A percentile compares a stretch with the other conserved stretches of the same genome.
Evolutionary conservation across 1,140 invertebrate species (phyloP).

Genomic region (Leptopilina clavipes): DNA sequence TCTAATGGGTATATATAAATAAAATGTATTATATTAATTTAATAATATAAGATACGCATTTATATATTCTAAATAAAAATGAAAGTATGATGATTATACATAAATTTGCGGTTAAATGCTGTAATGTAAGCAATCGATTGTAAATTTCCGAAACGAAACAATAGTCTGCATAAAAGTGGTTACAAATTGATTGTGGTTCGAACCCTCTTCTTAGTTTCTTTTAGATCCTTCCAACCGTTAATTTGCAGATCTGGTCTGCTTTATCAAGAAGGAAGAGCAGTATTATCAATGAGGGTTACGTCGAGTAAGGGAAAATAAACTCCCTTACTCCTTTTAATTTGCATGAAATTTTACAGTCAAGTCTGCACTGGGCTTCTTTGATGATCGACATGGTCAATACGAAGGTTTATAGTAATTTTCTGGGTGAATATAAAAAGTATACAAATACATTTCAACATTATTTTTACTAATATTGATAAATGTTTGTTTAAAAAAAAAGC

Average conservation of each 20-base stretch:
- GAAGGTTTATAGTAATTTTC: not conserved
- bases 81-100: too few relatives aligned
- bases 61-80: too few relatives aligned
- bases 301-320: constrained; percentile 58
- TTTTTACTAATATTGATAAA: not conserved
- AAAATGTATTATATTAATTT: too few relatives aligned
- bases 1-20: too few relatives aligned
- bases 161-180: constrained; percentile 35
- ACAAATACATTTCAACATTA: not conserved
- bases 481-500: too few relatives aligned
- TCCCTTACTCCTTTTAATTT: constrained; percentile 60
- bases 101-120: too few relatives aligned
- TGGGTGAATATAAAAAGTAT: too few relatives aligned
- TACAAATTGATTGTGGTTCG: constrained; percentile 35
- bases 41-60: too few relatives aligned
- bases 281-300: constrained; percentile 50
- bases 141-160: constrained; percentile 33
- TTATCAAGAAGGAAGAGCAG: constrained; percentile 60
- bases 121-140: not conserved
- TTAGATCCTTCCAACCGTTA: constrained; percentile 53
- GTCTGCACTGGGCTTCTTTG: constrained; percentile 51
- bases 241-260: constrained; percentile 58
- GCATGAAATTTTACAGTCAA: constrained; percentile 60
- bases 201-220: constrained; percentile 61
- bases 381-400: constrained; percentile 38